Conservation (phyloP, 92 coral and sea anemone genomes). For the Muricea muricata region DNA sequence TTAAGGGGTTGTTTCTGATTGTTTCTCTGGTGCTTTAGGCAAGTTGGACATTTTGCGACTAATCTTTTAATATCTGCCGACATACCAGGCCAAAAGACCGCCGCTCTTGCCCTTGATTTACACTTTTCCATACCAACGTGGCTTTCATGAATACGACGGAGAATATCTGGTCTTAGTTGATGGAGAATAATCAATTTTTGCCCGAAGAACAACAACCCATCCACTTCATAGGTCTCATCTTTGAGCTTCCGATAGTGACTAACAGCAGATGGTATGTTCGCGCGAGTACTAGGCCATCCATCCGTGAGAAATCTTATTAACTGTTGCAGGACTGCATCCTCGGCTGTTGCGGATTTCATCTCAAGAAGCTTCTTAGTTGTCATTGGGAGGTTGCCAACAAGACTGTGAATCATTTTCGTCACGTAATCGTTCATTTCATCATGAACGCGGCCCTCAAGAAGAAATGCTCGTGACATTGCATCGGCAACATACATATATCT, state of each 20-base stretch:
- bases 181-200: conserved; percentile 66
- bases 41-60: conserved; percentile 49
- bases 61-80: conserved; percentile 52
- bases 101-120: conserved; percentile 61
- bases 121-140: conserved; percentile 77
- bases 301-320: conserved; percentile 17
- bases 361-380: conserved; percentile 62
- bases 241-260: conserved; percentile 60
- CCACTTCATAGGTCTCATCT: conserved; percentile 58
- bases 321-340: conserved; percentile 60
- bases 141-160: conserved; percentile 58
- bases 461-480: not conserved
- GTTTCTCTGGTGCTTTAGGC: conserved; percentile 49
- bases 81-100: conserved; percentile 62
- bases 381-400: conserved; percentile 52
- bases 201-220: conserved; percentile 64
- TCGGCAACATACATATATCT: not conserved
- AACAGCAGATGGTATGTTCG: conserved; percentile 31
- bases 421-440: conserved; percentile 54
- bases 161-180: not conserved
- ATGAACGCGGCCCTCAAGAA: conserved; percentile 6
- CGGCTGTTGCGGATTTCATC: conserved; percentile 50
- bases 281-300: conserved; percentile 66
- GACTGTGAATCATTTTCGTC: conserved; percentile 65
- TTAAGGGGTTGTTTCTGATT: conserved; percentile 58